Evolutionary conservation across 2,797 vertebrate species (phyloP).

Genomic region (Danio kyathit): DNA sequence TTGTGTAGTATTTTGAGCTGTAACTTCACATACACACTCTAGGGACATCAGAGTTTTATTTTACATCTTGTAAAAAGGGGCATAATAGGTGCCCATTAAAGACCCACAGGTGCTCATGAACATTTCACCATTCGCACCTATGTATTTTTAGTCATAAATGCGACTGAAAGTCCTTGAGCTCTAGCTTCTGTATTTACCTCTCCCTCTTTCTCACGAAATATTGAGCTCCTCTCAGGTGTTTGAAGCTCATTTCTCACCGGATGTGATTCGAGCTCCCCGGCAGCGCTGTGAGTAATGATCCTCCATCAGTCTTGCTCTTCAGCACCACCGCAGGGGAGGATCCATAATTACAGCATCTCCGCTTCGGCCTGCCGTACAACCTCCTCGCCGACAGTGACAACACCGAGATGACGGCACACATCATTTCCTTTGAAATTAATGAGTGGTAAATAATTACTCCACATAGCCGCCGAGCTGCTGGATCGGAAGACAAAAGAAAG

Average conservation of each 20-base stretch:
- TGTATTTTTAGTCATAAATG: no score
- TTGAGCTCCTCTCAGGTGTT: conserved; percentile 32
- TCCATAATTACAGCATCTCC: conserved; percentile 1
- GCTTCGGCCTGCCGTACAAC: conserved; percentile 8
- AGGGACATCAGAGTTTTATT: no score
- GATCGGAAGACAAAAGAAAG: conserved; percentile 64
- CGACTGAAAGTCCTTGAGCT: neutral
- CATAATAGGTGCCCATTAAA: no score
- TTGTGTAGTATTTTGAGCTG: no score
- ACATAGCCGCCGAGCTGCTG: conserved; percentile 58
- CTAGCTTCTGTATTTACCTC: conserved; percentile 25
- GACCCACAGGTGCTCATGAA: no score
- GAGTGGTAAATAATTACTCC: conserved; percentile 74
- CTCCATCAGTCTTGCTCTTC: conserved; percentile 13
- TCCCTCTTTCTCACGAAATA: neutral
- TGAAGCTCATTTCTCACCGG: conserved; percentile 37
- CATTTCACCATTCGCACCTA: no score
- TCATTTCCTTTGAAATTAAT: conserved; percentile 74
- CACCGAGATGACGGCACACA: conserved; percentile 72
- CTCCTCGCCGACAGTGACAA: conserved; percentile 62
- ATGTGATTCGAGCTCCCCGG: conserved; percentile 14
- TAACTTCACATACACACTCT: no score
- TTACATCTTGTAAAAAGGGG: no score
- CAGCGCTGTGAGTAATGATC: conserved; percentile 53
- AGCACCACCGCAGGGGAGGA: conserved; percentile 9